phyloP scores from a whole-genome alignment of 2,113 vertebrate species.

The Barnardius zonarius region DNA sequence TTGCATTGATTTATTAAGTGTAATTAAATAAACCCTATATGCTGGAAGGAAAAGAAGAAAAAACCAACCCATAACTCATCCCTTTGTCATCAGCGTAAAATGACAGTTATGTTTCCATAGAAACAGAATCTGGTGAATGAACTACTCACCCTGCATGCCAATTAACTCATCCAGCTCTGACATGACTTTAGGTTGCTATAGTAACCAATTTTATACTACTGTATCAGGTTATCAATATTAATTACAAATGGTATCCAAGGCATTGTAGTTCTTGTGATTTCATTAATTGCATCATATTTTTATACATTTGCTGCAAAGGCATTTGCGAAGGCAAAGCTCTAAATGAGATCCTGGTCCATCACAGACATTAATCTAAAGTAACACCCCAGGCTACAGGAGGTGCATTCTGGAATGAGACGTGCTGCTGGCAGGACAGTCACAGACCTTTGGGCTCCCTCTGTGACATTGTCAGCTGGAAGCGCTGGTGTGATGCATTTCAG shows the following conservation, averaged over 20 bases:
- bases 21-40: background rate
- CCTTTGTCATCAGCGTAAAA: slow-evolving; percentile 14
- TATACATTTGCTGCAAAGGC: background rate
- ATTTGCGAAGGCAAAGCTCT: background rate
- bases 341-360: background rate
- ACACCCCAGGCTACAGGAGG: background rate
- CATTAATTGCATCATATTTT: background rate
- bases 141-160: slow-evolving; percentile 48
- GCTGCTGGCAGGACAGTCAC: background rate
- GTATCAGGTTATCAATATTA: slow-evolving; percentile 38
- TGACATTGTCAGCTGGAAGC: background rate
- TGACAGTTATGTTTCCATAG: slow-evolving; percentile 71
- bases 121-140: slow-evolving; percentile 51
- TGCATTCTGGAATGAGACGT: background rate
- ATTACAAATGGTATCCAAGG: background rate
- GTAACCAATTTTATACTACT: slow-evolving; percentile 29
- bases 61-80: background rate
- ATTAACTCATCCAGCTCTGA: slow-evolving; percentile 49
- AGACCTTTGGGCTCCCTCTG: background rate
- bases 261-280: background rate
- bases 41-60: background rate
- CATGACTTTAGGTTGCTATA: slow-evolving; percentile 50
- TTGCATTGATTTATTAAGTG: background rate
- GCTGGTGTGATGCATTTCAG: background rate
- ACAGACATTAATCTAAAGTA: background rate